A percentile compares a stretch with the other conserved stretches of the same genome.
phyloP scores from a whole-genome alignment of 2,888 invertebrate species.

The Mystacides longicornis region DNA sequence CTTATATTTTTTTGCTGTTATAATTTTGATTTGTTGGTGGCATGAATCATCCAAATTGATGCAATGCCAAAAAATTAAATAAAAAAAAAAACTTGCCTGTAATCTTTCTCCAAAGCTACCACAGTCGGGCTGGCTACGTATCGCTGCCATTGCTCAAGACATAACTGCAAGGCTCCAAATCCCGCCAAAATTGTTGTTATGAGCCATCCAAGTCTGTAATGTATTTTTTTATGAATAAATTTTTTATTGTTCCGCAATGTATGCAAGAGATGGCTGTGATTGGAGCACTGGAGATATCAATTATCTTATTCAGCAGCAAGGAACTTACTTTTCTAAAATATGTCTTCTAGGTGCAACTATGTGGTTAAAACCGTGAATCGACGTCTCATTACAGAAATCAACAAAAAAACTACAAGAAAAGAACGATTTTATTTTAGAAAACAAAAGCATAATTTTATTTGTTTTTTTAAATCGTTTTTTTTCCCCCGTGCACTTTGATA shows the following conservation, averaged over 20 bases:
- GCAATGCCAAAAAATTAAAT: too few species aligned
- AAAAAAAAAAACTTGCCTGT: conserved; percentile 8
- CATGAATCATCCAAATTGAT: too few species aligned
- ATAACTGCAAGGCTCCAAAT: conserved; percentile 41
- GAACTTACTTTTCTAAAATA: conserved; percentile 42
- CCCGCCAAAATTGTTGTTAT: conserved; percentile 35
- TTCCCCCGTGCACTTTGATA: neutral
- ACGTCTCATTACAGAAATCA: conserved; percentile 42
- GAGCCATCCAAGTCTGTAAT: conserved; percentile 18
- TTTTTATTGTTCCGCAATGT: neutral
- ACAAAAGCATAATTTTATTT: neutral
- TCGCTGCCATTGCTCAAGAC: conserved; percentile 47
- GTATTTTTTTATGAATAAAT: neutral
- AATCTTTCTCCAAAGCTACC: conserved; percentile 56
- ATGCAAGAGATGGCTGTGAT: neutral
- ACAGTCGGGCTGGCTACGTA: conserved; percentile 56
- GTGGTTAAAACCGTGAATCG: conserved; percentile 45
- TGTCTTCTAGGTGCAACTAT: conserved; percentile 40
- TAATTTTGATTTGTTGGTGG: too few species aligned
- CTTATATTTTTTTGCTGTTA: too few species aligned
- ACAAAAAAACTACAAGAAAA: conserved; percentile 17
- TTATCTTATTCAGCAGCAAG: too few species aligned
- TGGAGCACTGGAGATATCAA: neutral
- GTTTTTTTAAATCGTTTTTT: neutral
- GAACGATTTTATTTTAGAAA: neutral